Evolutionary conservation across 1,140 invertebrate genomes (phyloP), one percentile per base, ranked within the genome.

Genomic region (Apolygus lucorum): DNA sequence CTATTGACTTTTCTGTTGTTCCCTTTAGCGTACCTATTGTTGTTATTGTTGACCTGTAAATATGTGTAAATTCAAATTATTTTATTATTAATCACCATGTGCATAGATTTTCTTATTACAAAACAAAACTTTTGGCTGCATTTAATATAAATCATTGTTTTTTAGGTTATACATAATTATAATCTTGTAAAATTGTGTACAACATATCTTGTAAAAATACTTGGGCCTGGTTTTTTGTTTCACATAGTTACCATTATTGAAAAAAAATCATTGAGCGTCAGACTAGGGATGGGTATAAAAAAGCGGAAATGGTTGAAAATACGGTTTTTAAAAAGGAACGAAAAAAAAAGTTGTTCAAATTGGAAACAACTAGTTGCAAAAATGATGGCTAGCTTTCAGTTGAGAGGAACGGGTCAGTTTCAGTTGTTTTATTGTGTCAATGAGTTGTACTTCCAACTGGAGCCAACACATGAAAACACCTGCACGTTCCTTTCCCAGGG

Each of bases 21-120:
- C 54, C 2, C 4, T 59, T 59, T 59, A 49, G 34, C 22, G 8
- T 8, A 14, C 11, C 4, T 59, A 21, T 59, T 59, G 54, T 59
- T 59, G 54, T 59, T 59, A 4, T 59, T 59, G 22, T 59, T 59
- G 11, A 59, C 11, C 11, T 59, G 54, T 59, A 59, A 14, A 59
- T 59, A 59, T 24, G 54, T 59, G 54, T 59, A 59, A 59, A 59
- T 59, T 59, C 13, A 59, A 59, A 59, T 59, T 59, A 59, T 59
- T 59, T 59, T 59, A 24, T 59, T 22, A 59, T 14, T 59, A 17
- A 4, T 59, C 22, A 59, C 54, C 22, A 24, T 59, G 11, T 59
- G 54, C 54, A 22, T 59, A 59, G 54, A 59, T 4, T 59, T 22
- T 22, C 54, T 14, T 59, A 59, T 59, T 14, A 21, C 2, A 11